These are phyloP conservation scores for Rousettus madagascariensis DNA, from an alignment of 2,797 vertebrate species.

Conservation along the genomic window DNA sequence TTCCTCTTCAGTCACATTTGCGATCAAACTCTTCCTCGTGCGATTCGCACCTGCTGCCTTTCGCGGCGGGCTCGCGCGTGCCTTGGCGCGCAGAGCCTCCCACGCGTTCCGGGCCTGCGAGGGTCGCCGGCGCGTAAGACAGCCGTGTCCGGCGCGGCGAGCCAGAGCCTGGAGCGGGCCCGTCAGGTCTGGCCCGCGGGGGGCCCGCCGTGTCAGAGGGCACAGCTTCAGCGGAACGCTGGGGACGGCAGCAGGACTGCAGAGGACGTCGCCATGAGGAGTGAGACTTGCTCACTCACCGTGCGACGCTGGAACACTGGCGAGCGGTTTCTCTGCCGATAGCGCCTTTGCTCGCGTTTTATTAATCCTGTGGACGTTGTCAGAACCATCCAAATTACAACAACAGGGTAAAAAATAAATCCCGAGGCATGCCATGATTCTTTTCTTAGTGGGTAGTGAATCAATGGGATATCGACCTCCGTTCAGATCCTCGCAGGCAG, in stretches of 20 bases:
- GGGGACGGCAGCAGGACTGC: not conserved
- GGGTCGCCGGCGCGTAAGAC: not conserved
- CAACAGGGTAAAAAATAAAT: not conserved
- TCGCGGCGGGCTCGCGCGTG: not conserved
- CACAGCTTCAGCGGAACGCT: not conserved
- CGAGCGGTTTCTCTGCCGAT: not conserved
- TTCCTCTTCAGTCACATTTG: not conserved
- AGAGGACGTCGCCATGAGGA: not conserved
- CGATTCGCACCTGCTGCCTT: not conserved
- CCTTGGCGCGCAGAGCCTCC: not conserved
- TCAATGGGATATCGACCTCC: not conserved
- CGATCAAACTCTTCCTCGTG: not conserved
- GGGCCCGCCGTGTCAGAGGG: not conserved
- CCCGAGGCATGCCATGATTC: not conserved
- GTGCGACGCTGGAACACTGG: not conserved
- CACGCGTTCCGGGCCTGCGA: not conserved
- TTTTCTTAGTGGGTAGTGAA: not conserved
- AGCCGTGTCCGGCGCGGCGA: not conserved
- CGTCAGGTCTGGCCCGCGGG: not conserved
- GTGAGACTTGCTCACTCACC: not conserved
- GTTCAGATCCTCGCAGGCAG: not conserved
- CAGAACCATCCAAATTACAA: not conserved
- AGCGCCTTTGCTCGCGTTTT: conserved; percentile 22
- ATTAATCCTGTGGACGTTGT: not conserved
- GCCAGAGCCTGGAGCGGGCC: not conserved